A percentile compares a stretch with the other conserved stretches of the same genome.
Evolutionary conservation across 2,113 vertebrate species (phyloP).

Genomic region (Macheiramphus alcinus): DNA sequence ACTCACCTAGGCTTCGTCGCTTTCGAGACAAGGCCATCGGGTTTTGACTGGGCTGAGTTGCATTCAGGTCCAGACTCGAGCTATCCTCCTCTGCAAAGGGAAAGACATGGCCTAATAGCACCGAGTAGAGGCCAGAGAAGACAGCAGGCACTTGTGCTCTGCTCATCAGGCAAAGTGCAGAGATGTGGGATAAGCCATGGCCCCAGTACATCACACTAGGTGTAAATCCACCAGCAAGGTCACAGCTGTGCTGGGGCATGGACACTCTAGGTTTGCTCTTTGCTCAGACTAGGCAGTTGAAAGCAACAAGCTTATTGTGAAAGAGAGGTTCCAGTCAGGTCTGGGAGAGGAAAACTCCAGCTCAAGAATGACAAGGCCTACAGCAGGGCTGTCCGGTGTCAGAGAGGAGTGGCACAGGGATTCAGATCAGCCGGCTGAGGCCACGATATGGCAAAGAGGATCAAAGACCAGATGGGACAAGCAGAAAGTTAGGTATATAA

Average conservation of each 20-base stretch:
- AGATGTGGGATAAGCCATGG: rapidly evolving
- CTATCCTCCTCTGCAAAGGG: constrained; percentile 55
- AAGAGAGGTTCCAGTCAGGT: not conserved
- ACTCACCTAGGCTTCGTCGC: constrained; percentile 73
- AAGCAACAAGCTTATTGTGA: not conserved
- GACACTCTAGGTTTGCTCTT: not conserved
- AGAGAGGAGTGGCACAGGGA: not conserved
- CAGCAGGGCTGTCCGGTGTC: not conserved
- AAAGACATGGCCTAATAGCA: not conserved
- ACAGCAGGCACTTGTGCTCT: not conserved
- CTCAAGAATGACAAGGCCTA: not conserved
- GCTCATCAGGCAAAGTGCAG: not conserved
- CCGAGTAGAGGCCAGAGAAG: not conserved
- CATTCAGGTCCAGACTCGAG: constrained; percentile 48
- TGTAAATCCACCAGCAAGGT: not conserved
- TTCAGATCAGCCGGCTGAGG: not conserved
- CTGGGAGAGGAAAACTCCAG: not conserved
- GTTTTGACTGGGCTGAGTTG: constrained; percentile 28
- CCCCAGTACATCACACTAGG: rapidly evolving
- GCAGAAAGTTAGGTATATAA: not conserved
- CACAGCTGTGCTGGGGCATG: not conserved
- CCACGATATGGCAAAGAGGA: not conserved
- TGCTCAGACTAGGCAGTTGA: not conserved
- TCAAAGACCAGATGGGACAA: not conserved
- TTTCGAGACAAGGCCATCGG: constrained; percentile 35